These are phyloP conservation scores for Leptinotarsa rubiginosa DNA, from an alignment of 2,888 invertebrate species.

Conservation along the genomic window DNA sequence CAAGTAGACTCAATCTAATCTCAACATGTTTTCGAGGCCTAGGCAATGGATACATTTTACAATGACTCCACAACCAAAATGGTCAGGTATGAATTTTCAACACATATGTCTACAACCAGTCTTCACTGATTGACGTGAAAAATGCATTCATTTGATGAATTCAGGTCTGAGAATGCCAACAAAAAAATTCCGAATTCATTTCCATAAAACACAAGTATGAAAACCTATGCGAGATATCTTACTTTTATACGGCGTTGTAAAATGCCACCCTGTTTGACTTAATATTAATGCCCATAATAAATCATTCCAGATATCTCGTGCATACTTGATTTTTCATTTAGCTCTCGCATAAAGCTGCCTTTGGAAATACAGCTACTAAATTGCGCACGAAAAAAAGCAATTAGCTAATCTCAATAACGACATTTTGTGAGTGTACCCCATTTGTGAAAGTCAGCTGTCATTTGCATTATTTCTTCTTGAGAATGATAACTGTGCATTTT, in stretches of 20 bases:
- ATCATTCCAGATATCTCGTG: slow-evolving; percentile 38
- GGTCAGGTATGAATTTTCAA: no score
- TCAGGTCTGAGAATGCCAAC: no score
- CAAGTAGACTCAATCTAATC: no score
- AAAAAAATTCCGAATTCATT: not conserved
- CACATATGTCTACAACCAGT: no score
- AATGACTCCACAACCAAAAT: no score
- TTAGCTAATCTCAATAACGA: slow-evolving; percentile 51
- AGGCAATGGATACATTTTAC: no score
- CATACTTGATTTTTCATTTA: slow-evolving; percentile 36
- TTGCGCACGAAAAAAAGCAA: slow-evolving; percentile 52
- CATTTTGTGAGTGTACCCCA: slow-evolving; percentile 47
- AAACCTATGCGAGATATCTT: slow-evolving; percentile 19
- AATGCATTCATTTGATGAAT: no score
- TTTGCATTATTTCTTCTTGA: slow-evolving; percentile 15
- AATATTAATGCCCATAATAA: slow-evolving; percentile 33
- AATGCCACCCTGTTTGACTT: slow-evolving; percentile 35
- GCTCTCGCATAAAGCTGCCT: slow-evolving; percentile 28
- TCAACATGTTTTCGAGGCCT: no score
- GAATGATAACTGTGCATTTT: slow-evolving; percentile 10
- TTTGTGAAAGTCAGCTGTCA: slow-evolving; percentile 46
- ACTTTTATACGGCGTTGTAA: slow-evolving; percentile 31
- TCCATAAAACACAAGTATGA: slow-evolving; percentile 25
- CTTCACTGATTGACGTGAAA: no score
- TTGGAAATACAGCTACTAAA: slow-evolving; percentile 43